Evolutionary conservation across 2,113 vertebrate species (phyloP).

Genomic region (Tachysurus fulvidraco): DNA sequence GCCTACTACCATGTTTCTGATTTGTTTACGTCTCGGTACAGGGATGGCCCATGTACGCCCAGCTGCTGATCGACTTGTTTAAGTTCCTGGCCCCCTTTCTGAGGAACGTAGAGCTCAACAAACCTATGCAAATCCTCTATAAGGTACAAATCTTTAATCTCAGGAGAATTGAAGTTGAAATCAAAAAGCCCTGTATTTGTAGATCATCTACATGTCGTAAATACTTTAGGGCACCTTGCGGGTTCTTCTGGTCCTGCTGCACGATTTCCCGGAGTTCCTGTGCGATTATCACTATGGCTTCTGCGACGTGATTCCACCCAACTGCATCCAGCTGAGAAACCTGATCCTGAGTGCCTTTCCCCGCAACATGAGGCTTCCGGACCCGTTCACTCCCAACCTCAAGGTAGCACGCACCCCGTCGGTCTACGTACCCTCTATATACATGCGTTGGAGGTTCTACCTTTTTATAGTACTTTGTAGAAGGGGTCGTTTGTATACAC

Average conservation of each 20-base stretch:
- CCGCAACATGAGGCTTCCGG: conserved; percentile 99
- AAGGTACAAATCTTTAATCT: conserved; percentile 79
- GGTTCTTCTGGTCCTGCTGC: conserved; percentile 93
- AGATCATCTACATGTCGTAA: neutral
- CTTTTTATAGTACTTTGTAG: neutral
- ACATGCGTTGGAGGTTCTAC: neutral
- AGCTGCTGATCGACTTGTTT: conserved; percentile 96
- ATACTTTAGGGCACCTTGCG: conserved; percentile 88
- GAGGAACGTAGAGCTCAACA: conserved; percentile 98
- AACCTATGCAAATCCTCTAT: conserved; percentile 99
- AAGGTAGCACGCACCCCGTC: conserved; percentile 78
- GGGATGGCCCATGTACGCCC: conserved; percentile 99
- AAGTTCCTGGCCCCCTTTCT: conserved; percentile 97
- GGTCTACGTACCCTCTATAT: neutral
- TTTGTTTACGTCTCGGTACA: conserved; percentile 57
- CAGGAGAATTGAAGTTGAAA: neutral
- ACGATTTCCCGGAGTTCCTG: conserved; percentile 98
- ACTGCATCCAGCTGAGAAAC: conserved; percentile 98
- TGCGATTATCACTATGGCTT: conserved; percentile 99
- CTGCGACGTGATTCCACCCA: conserved; percentile 98
- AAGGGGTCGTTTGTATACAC: neutral
- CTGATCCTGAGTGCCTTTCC: conserved; percentile 99
- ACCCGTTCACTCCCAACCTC: conserved; percentile 97
- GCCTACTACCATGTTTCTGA: neutral
- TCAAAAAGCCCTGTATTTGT: neutral